phyloP scores from a whole-genome alignment of 2,797 vertebrate species.

The Microtus agrestis region DNA sequence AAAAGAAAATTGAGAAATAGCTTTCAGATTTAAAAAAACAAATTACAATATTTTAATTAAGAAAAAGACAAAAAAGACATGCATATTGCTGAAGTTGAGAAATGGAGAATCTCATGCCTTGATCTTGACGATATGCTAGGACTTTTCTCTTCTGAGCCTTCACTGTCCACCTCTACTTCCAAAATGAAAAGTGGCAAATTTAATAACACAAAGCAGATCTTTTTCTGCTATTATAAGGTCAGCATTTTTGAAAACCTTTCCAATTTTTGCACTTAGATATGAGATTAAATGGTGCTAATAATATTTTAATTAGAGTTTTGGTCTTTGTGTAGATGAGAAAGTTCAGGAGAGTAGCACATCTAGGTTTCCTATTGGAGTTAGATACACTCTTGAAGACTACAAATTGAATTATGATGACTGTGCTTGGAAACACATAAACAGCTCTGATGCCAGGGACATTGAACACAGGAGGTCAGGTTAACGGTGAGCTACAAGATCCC shows the following conservation, averaged over 20 bases:
- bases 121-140: background rate
- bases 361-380: background rate
- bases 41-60: background rate
- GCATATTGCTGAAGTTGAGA: background rate
- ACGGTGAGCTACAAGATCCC: background rate
- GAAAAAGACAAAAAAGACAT: background rate
- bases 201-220: background rate
- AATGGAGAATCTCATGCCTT: background rate
- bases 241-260: background rate
- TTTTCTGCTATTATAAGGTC: background rate
- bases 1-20: constrained; percentile 42
- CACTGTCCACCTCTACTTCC: background rate
- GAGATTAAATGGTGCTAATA: background rate
- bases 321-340: background rate
- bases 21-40: background rate
- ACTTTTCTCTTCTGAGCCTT: background rate
- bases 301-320: constrained; percentile 21
- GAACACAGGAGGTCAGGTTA: background rate
- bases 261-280: background rate
- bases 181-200: background rate
- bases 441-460: background rate
- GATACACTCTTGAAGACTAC: background rate
- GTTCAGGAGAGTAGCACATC: background rate
- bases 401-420: background rate
- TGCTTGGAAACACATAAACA: background rate